These are phyloP conservation scores for Tribolium castaneum DNA, from an alignment of 1,140 invertebrate species.

Conservation along the genomic window DNA sequence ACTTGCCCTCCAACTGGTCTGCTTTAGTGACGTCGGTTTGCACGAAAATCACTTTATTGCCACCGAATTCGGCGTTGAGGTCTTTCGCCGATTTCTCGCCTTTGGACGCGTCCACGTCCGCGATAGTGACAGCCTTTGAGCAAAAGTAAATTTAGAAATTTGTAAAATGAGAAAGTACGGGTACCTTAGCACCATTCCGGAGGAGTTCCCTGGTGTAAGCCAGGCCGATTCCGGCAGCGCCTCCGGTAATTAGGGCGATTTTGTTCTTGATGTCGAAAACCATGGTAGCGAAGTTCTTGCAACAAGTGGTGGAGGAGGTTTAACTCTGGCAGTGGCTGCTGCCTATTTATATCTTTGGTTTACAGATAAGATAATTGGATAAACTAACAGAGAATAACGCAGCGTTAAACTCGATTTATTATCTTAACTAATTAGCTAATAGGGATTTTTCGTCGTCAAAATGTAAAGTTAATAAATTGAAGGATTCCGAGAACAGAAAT, in stretches of 20 bases:
- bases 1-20: slow-evolving; percentile 51
- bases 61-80: slow-evolving; percentile 53
- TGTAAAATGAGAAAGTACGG: slow-evolving; percentile 41
- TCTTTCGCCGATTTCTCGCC: slow-evolving; percentile 48
- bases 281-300: slow-evolving; percentile 37
- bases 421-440: background rate
- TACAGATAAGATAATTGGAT: slow-evolving; percentile 26
- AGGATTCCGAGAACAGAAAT: background rate
- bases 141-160: background rate
- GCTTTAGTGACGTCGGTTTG: slow-evolving; percentile 55
- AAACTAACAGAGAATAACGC: background rate
- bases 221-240: slow-evolving; percentile 77
- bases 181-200: slow-evolving; percentile 78
- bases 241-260: slow-evolving; percentile 80
- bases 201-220: slow-evolving; percentile 76
- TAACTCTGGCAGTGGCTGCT: background rate
- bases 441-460: too few species aligned
- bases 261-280: slow-evolving; percentile 69
- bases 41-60: slow-evolving; percentile 53
- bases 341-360: slow-evolving; percentile 1
- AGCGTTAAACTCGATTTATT: background rate
- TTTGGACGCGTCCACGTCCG: slow-evolving; percentile 48
- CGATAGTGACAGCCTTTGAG: slow-evolving; percentile 53
- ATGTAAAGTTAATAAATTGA: too few species aligned
- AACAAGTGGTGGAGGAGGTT: slow-evolving; percentile 21